Conservation (phyloP, 2,797 vertebrate genomes). For the Scolopax bukidnonensis region DNA sequence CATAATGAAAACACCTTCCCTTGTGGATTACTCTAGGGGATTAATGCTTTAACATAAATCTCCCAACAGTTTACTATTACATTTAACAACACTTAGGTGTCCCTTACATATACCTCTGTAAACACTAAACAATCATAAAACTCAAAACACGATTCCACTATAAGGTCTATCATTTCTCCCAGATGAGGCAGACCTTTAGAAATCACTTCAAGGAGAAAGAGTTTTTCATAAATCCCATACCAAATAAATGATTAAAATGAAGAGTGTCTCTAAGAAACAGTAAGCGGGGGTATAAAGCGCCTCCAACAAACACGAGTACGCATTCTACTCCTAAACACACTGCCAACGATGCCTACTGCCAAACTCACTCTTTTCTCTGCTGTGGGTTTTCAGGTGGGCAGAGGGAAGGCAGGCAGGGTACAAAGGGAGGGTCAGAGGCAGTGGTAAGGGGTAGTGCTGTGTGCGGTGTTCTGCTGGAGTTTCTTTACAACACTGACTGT, state of each 20-base stretch:
- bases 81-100: neutral
- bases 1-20: neutral
- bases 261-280: neutral
- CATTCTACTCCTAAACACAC: neutral
- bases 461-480: neutral
- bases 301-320: fast-evolving
- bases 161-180: neutral
- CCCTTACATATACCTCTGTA: neutral
- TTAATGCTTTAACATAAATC: neutral
- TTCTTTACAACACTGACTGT: neutral
- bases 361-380: neutral
- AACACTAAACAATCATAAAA: neutral
- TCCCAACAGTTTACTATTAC: neutral
- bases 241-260: neutral
- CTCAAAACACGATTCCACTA: neutral
- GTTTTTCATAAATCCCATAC: neutral
- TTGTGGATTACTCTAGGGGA: neutral
- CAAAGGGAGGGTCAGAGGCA: neutral
- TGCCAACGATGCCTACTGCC: neutral
- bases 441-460: neutral
- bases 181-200: neutral
- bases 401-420: neutral
- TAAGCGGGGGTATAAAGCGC: neutral
- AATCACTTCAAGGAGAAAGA: neutral
- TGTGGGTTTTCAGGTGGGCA: neutral